Evolutionary conservation across 2,797 vertebrate species (phyloP).

Genomic region (Sebastolobus alascanus): DNA sequence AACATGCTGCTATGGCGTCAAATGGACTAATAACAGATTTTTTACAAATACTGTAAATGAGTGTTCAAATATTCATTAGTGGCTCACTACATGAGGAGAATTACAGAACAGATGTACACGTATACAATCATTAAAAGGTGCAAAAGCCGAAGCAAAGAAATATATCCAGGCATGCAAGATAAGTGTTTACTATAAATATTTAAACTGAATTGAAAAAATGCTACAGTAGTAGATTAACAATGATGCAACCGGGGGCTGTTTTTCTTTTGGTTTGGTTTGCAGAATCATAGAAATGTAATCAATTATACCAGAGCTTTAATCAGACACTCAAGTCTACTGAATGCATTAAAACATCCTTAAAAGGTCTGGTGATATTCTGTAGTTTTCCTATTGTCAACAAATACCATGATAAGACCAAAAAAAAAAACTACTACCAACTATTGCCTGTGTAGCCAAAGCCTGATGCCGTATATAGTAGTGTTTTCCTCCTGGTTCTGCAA

Average conservation of each 20-base stretch:
- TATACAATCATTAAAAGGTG: neutral
- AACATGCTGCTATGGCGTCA: neutral
- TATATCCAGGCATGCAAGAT: neutral
- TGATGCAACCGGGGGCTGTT: neutral
- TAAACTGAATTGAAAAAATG: neutral
- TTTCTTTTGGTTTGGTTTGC: neutral
- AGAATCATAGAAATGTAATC: neutral
- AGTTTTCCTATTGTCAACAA: neutral
- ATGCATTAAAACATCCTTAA: neutral
- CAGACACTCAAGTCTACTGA: neutral
- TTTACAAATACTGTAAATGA: neutral
- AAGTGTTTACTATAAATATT: neutral
- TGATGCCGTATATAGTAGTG: neutral
- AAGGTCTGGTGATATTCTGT: neutral
- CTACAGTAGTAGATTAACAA: neutral
- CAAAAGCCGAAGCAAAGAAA: neutral
- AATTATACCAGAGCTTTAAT: constrained; percentile 6
- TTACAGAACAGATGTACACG: neutral
- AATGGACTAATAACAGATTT: neutral
- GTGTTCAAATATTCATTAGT: neutral
- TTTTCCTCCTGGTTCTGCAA: constrained; percentile 5
- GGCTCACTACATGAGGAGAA: neutral
- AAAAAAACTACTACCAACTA: neutral
- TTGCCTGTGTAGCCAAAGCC: neutral
- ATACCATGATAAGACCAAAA: neutral